Evolutionary conservation across 2,888 invertebrate species (phyloP).

Genomic region (Phorcus lineatus): DNA sequence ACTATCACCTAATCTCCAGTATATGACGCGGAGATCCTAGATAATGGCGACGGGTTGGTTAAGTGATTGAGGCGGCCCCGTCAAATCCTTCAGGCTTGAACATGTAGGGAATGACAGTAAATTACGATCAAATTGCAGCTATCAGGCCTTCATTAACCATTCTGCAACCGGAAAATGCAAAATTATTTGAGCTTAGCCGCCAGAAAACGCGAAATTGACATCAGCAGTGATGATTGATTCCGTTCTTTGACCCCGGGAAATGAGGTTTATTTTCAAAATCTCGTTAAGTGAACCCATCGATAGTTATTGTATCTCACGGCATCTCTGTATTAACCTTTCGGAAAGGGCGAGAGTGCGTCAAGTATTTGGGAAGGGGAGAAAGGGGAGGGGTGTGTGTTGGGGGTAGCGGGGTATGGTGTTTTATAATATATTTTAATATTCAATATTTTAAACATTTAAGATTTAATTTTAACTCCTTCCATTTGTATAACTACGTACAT

Average conservation of each 20-base stretch:
- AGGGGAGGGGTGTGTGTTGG: background rate
- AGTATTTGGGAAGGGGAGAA: background rate
- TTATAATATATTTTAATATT: too few relatives aligned
- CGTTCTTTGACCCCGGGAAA: slow-evolving; percentile 11
- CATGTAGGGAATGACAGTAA: slow-evolving; percentile 8
- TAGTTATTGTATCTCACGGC: background rate
- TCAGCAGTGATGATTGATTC: background rate
- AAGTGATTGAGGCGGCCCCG: background rate
- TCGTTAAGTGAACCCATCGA: slow-evolving; percentile 15
- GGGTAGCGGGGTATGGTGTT: background rate
- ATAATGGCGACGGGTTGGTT: background rate
- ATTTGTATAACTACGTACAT: too few relatives aligned
- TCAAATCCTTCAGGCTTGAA: background rate
- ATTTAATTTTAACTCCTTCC: too few relatives aligned
- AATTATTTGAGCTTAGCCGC: slow-evolving; percentile 15
- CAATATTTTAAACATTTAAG: too few relatives aligned
- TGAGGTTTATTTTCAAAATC: slow-evolving; percentile 13
- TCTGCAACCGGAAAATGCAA: slow-evolving; percentile 8
- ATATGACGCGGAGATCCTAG: too few relatives aligned
- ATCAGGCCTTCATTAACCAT: background rate
- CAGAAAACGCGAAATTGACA: slow-evolving; percentile 13
- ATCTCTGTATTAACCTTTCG: background rate
- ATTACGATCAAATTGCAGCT: slow-evolving; percentile 10
- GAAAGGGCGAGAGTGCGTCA: background rate
- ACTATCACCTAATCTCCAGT: too few relatives aligned